Evolutionary conservation across 2,888 invertebrate species (phyloP).

Genomic region (Tanytarsus gracilentus): DNA sequence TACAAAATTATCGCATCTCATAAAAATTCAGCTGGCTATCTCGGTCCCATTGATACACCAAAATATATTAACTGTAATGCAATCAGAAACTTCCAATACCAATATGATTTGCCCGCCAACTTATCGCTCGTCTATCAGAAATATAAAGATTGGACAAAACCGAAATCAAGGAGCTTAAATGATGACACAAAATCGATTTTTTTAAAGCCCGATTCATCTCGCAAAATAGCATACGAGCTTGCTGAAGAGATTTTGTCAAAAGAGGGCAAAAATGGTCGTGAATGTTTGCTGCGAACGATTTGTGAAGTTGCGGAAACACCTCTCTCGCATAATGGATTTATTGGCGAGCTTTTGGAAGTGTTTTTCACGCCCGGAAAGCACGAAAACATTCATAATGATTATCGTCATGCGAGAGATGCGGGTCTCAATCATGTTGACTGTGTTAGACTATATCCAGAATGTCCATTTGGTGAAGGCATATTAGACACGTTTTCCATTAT

Average conservation of each 20-base stretch:
- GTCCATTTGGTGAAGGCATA: conserved; percentile 52
- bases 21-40: conserved; percentile 2
- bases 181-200: neutral
- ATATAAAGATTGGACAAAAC: neutral
- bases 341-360: conserved; percentile 36
- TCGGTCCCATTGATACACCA: conserved; percentile 12
- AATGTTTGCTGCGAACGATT: conserved; percentile 38
- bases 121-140: neutral
- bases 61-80: conserved; percentile 13
- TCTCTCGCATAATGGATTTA: conserved; percentile 35
- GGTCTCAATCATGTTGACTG: conserved; percentile 59
- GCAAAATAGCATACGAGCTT: conserved; percentile 36
- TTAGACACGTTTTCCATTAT: conserved; percentile 49
- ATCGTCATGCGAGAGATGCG: conserved; percentile 53
- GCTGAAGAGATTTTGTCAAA: conserved; percentile 37
- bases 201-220: conserved; percentile 34
- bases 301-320: conserved; percentile 39
- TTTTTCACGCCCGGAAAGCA: conserved; percentile 38
- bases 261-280: conserved; percentile 33
- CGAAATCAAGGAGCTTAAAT: neutral
- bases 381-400: conserved; percentile 47
- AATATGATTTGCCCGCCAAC: neutral
- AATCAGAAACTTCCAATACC: conserved; percentile 18
- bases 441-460: conserved; percentile 50
- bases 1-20: neutral